Base-by-base conservation (phyloP, 2,888 invertebrate genomes). In the Nebria salina region DNA sequence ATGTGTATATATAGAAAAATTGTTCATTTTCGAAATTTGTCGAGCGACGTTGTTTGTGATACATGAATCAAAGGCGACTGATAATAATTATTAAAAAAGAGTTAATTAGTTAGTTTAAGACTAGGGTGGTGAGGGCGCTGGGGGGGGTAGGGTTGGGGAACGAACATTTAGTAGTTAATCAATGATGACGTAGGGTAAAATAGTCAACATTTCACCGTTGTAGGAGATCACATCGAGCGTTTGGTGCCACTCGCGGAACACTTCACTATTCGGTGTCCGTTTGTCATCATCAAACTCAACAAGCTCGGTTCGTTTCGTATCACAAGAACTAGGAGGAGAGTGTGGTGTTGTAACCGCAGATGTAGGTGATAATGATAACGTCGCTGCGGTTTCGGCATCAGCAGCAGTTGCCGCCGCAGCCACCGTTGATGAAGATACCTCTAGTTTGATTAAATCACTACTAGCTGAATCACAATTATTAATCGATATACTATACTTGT, bases 151-250 rank as follows among this genome's bases (percentile, higher is more conserved):
- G n/a, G 66, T n/a, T 20, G 20, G 66, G n/a, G 66, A 13, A 20
- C 66, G 15, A 25, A 25, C 66, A 25, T 66, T 8, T 66, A 25
- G 13, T 25, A 65, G 15, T 66, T 25, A 97, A 94, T 98, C 97
- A 90, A 97, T 95, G 89, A 97, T 95, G 90, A 97, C 97, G 91
- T 98, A 98, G 91, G 98, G 98, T 93, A 98, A 93, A 91, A 98
- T 96, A 89, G 96, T 93, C 88, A 98, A 93, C 87, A 92, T 91
- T 88, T 95, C 94, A 87, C 94, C 95, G 87, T 95, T 93, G 86
- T 92, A 93, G 83, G 95, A 93, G 87, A 92, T 91, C 86, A 92
- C 90, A 85, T 94, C 93, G 84, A 95, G 92, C 88, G 96, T 94
- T 90, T 97, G 94, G 89, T 97, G 95, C 97, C 98, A 98, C 90